Evolutionary conservation across 2,888 invertebrate genomes (phyloP), one percentile per base, ranked within the genome.

Genomic region (Pocota personata): DNA sequence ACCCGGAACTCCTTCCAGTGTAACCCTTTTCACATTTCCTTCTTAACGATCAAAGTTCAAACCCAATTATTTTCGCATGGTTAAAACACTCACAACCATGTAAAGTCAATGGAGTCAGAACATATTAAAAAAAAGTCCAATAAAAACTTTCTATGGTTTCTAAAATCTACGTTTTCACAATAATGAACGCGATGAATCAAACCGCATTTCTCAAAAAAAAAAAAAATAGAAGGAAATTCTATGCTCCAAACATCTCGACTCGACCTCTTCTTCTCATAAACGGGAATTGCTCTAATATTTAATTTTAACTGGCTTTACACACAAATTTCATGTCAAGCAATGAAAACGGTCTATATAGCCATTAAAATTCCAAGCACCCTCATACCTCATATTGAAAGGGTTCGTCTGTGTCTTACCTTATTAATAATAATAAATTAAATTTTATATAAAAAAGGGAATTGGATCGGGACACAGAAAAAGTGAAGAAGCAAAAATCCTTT

Each of bases 381-480:
- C 55, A 48, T 75, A 14, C 21, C n/a, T 27, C 24, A 46, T 55
- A 35, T 12, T 30, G 16, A 55, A 55, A 57, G 57, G 55, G 75
- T 46, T 48, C 32, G 32, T 71, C 24, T 46, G 30, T 55, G 55
- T 64, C 55, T 55, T 66, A 57, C 64, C 75, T 64, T 75, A 75
- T 75, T 75, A 75, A 75, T 75, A 66, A 73, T 64, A 73, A 64
- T 73, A 64, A 73, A 64, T 73, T 64, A 73, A 73, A 64, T 66
- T 66, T 57, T 35, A 32, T 57, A 32, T 35, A 30, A 48, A 50
- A 48, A n/a, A 50, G 2, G 6, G 37, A 52, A 52, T 62, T 43
- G 58, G 35, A 35, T 46, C 16, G 43, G 40, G 24, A 21, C 19
- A 40, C 8, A 62, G 60, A 48, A 58, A 64, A 78, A 60, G 58